Conservation (phyloP, 2,888 invertebrate species). For the Harpalus rubripes region DNA sequence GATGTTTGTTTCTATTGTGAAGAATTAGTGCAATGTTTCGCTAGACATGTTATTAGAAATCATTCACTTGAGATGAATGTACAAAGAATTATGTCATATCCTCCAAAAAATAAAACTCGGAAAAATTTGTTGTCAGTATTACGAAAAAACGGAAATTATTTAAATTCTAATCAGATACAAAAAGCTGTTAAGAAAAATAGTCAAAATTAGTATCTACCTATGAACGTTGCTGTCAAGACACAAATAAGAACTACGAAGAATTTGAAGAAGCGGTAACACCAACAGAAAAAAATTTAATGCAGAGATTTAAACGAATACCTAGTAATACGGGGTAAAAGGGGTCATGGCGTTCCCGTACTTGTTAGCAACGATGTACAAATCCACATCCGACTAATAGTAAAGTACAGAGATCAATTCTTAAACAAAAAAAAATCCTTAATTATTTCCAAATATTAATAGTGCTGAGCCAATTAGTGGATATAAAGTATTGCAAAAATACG, state of each 20-base stretch:
- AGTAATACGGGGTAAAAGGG: slow-evolving; percentile 36
- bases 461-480: no score
- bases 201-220: slow-evolving; percentile 11
- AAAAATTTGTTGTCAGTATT: slow-evolving; percentile 48
- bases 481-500: no score
- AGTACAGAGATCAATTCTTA: no score
- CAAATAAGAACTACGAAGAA: no score
- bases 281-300: slow-evolving; percentile 37
- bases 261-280: no score
- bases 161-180: slow-evolving; percentile 25
- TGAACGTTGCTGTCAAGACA: no score
- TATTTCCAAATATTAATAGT: no score
- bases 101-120: slow-evolving; percentile 9
- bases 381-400: slow-evolving; percentile 4
- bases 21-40: slow-evolving; percentile 20
- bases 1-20: slow-evolving; percentile 38
- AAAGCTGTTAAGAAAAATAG: neutral
- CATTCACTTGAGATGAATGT: slow-evolving; percentile 41
- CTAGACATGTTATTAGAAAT: slow-evolving; percentile 42
- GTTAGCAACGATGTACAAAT: slow-evolving; percentile 42
- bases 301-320: slow-evolving; percentile 37
- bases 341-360: slow-evolving; percentile 21
- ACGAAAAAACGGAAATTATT: slow-evolving; percentile 69
- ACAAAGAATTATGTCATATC: slow-evolving; percentile 23
- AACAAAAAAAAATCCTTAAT: no score